Evolutionary conservation across 1,140 invertebrate genomes (phyloP), one percentile per base, ranked within the genome.

Genomic region (Cotesia vestalis): DNA sequence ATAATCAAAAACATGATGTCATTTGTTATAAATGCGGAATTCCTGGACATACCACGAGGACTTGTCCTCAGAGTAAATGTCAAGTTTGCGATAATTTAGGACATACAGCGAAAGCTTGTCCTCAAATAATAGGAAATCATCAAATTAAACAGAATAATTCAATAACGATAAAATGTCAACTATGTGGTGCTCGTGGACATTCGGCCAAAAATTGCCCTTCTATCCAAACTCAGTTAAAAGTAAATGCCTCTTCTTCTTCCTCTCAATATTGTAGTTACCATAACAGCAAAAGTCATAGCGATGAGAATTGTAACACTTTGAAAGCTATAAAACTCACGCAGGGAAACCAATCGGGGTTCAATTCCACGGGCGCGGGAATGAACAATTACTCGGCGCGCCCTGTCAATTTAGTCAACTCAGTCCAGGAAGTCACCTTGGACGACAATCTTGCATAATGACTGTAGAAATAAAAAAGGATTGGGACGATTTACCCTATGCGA

Each of bases 61-160:
- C 14, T 27, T 69, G 68, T 34, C 36, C 6, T 14, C 40, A 55
- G 20, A 34, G 11, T 17, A 27, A 52, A 11, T 69, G 67, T 69
- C 57, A 69, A 46, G 2, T 61, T 60, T 69, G 57, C 17, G 27
- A 69, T 8, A 61, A 38, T 20, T 4, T 40, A 3, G 67, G 67
- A 36, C 67, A 69, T 46, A 60, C 38, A 8, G 57, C 67, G 3
- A 60, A 61, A 61, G 60, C 34, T 57, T 69, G 57, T 51, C n/a
- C 11, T 4, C 38, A 46, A 5, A 0, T 55, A 38, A 38, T 14
- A 12, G n/a, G 61, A 27, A 51, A 72, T 6, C 51, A 46, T 67
- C 6, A 59, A 17, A 17, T 0, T 17, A 0, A 17, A 17, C 17
- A 17, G 17, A 17, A 17, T 17, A 17, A 17, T 0, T 0, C 1